These are phyloP conservation scores for Megaleporinus macrocephalus DNA, from an alignment of 2,113 vertebrate genomes.

Conservation along the genomic window DNA sequence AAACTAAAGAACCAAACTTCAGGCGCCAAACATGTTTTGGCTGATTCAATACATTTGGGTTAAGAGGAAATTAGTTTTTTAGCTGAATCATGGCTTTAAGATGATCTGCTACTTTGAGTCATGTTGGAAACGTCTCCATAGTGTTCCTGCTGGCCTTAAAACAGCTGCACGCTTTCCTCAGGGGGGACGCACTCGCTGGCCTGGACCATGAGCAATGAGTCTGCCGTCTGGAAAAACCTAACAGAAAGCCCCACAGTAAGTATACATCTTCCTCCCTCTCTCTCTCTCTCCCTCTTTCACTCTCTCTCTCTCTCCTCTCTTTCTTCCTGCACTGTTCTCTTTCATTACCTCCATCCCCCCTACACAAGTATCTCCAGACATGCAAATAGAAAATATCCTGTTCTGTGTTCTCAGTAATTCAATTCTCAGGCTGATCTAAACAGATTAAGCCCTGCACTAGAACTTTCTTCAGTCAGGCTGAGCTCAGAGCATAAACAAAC, in stretches of 20 bases:
- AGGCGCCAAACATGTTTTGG: background rate
- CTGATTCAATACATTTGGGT: background rate
- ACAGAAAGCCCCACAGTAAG: constrained; percentile 88
- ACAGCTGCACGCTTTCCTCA: constrained; percentile 61
- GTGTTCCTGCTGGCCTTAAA: constrained; percentile 38
- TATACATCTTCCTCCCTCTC: constrained; percentile 61
- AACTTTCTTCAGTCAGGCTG: constrained; percentile 51
- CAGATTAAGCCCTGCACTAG: constrained; percentile 66
- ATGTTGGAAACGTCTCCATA: constrained; percentile 30
- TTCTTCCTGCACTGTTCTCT: constrained; percentile 30
- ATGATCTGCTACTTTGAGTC: background rate
- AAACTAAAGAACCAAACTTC: background rate
- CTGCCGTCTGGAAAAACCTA: constrained; percentile 87
- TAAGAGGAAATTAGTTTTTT: background rate
- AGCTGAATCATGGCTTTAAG: background rate
- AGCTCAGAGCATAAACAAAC: constrained; percentile 9
- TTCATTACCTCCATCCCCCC: constrained; percentile 39
- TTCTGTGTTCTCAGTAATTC: constrained; percentile 74
- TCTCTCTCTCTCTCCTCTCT: constrained; percentile 57
- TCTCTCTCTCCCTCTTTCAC: constrained; percentile 30
- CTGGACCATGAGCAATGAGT: constrained; percentile 93
- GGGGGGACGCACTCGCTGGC: constrained; percentile 77
- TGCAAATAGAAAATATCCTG: constrained; percentile 79
- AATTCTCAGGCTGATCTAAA: constrained; percentile 72
- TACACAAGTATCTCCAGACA: constrained; percentile 55